These are phyloP conservation scores for Colaptes auratus DNA, from an alignment of 2,113 vertebrate species.

Conservation along the genomic window DNA sequence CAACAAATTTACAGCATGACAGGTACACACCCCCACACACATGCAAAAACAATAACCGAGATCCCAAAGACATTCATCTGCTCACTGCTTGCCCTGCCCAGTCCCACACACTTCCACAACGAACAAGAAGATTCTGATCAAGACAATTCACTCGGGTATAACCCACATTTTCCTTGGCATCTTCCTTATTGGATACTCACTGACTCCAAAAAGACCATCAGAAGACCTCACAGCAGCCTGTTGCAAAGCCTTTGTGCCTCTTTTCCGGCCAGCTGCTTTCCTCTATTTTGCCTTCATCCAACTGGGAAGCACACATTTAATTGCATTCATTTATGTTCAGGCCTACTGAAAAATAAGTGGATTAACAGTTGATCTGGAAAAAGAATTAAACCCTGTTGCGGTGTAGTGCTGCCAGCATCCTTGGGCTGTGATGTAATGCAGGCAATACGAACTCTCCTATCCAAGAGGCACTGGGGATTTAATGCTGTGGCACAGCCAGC, in stretches of 20 bases:
- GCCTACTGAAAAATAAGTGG: slow-evolving; percentile 37
- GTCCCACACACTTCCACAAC: not conserved
- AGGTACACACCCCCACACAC: not conserved
- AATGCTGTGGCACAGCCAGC: not conserved
- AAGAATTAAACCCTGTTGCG: not conserved
- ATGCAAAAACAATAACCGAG: not conserved
- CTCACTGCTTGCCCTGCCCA: not conserved
- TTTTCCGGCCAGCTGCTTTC: not conserved
- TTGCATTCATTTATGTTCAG: slow-evolving; percentile 34
- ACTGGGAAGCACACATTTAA: slow-evolving; percentile 10
- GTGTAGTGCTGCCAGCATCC: not conserved
- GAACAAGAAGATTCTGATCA: not conserved
- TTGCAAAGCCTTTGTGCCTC: not conserved
- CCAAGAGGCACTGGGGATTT: not conserved
- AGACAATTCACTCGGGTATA: not conserved
- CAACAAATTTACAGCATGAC: not conserved
- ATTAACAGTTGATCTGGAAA: slow-evolving; percentile 42
- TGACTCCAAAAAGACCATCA: not conserved
- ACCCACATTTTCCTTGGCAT: not conserved
- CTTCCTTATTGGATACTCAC: not conserved
- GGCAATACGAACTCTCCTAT: not conserved
- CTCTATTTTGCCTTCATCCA: not conserved
- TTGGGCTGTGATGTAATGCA: not conserved
- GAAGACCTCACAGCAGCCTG: not conserved
- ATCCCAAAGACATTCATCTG: not conserved